A percentile compares a stretch with the other conserved stretches of the same genome.
Conservation (phyloP, 1,140 invertebrate species). For the Drosophila nannoptera region DNA sequence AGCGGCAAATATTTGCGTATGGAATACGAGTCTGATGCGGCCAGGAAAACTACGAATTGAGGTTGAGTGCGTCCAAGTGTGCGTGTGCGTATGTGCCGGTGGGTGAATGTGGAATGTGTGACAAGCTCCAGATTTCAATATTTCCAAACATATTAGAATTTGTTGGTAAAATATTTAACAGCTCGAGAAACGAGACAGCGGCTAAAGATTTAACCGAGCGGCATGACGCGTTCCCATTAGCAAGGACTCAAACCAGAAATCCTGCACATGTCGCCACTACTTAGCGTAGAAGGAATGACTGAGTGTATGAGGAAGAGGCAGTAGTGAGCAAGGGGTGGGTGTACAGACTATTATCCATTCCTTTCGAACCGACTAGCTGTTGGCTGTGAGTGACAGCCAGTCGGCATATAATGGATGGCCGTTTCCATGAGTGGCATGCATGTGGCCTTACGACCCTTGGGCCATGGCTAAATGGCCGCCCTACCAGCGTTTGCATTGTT, state of each 20-base stretch:
- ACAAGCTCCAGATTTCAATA: constrained; percentile 26
- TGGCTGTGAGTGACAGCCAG: constrained; percentile 28
- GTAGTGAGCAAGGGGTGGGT: background rate
- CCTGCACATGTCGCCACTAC: background rate
- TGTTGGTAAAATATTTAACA: constrained; percentile 23
- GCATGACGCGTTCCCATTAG: constrained; percentile 15
- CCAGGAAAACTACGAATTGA: constrained; percentile 6
- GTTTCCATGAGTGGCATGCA: constrained; percentile 28
- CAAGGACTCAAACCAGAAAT: constrained; percentile 1
- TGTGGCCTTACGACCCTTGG: constrained; percentile 13
- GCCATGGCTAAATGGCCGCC: background rate
- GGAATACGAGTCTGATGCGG: background rate
- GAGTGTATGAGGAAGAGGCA: too few relatives aligned
- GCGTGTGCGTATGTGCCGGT: constrained; percentile 12
- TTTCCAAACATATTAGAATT: constrained; percentile 15
- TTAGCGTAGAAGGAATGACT: background rate
- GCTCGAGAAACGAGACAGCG: background rate
- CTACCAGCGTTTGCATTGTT: background rate
- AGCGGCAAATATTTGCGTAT: constrained; percentile 25
- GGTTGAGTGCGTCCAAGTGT: constrained; percentile 7
- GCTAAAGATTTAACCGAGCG: background rate
- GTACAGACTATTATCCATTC: background rate
- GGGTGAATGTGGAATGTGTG: constrained; percentile 14
- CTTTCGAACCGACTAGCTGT: background rate
- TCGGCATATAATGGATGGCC: constrained; percentile 30